Conservation (phyloP, 2,113 vertebrate species). For the Trochalopteron elliotii region DNA sequence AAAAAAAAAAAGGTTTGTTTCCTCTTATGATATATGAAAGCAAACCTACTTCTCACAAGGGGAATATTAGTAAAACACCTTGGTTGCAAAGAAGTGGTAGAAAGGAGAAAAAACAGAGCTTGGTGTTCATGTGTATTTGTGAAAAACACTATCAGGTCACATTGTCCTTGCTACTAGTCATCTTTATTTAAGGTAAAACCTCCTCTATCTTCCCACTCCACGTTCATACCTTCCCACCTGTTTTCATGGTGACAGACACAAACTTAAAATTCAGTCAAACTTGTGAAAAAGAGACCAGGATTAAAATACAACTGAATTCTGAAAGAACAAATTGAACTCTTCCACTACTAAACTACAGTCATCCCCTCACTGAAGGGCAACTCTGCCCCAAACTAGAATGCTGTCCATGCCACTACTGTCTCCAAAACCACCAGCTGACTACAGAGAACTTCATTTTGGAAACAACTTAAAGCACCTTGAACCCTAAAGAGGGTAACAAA, state of each 20-base stretch:
- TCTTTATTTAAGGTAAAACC: not conserved
- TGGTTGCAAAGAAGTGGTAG: not conserved
- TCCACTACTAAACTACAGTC: not conserved
- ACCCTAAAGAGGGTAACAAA: not conserved
- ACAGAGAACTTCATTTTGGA: not conserved
- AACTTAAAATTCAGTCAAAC: not conserved
- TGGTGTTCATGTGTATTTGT: not conserved
- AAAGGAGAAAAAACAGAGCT: not conserved
- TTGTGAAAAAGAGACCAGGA: not conserved
- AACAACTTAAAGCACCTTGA: not conserved
- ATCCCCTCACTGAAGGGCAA: not conserved
- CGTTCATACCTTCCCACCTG: not conserved
- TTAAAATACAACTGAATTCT: not conserved
- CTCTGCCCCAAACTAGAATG: not conserved
- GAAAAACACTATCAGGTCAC: not conserved
- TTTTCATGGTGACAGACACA: not conserved
- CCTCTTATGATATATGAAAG: not conserved
- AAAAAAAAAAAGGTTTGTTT: not conserved
- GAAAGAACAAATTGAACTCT: not conserved
- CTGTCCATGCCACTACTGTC: not conserved
- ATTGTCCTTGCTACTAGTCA: not conserved
- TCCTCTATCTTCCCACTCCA: not conserved
- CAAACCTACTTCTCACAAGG: not conserved
- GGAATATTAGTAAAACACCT: not conserved
- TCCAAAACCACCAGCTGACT: not conserved